Base-by-base conservation (phyloP, 2,888 invertebrate species). In the Plemyria rubiginata region DNA sequence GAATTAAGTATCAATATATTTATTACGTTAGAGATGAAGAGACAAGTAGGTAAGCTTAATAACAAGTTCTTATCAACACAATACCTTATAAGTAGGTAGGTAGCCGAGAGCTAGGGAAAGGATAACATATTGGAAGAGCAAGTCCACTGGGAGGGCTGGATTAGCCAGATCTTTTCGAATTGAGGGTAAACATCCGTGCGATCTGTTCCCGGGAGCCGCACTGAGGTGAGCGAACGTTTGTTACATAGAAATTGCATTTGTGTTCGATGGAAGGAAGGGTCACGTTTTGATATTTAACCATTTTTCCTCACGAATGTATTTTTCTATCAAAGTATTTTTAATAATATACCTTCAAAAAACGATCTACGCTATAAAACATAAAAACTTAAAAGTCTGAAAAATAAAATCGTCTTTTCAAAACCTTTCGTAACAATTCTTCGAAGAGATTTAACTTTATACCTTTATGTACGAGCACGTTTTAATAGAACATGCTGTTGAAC, bases 121-220 rank as follows among this genome's bases (percentile, higher is more conserved):
- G 74, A 77, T 76, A 81, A 81, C 80, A 81, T 81, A 84, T 84
- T 78, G 80, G 75, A 72, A 71, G 77, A 76, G 78, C 74, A 72
- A 73, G 70, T 76, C 84, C 78, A 67, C 65, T 59, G 86, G 77
- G 83, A 84, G 79, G 70, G 73, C 73, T 72, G 86, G 89, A 90
- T 89, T 88, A 88, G 84, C 81, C 79, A 81, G 84, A 87, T 88
- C 85, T 85, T 84, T 85, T 83, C 81, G 85, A 87, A 87, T 87
- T 84, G 86, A 85, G 86, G 86, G 85, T 84, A 89, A 88, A 87
- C 88, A 87, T 86, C 81, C 80, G 81, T 77, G 78, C 74, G 78
- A 74, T 72, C 72, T 71, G 70, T 66, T 84, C 86, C 84, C 84
- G 58, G 46, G 84, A 78, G 79, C 53, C 69, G 66, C 66, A 65